Percentiles rank a stretch among this genome's conserved stretches.
Evolutionary conservation across 2,797 vertebrate species (phyloP).

Genomic region (Pelodytes ibericus): DNA sequence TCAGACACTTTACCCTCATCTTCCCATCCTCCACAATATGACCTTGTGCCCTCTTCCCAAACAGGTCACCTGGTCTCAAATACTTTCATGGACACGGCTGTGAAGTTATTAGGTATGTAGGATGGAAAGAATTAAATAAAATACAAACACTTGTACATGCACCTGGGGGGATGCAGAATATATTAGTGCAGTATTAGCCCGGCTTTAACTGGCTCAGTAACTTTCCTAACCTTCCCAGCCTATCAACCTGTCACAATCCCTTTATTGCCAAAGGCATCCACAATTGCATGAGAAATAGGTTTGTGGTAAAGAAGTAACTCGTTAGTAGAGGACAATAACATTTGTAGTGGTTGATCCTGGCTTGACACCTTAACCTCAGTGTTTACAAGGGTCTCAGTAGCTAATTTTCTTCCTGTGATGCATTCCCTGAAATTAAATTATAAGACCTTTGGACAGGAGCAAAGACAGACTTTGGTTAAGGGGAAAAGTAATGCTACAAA

Average conservation of each 20-base stretch:
- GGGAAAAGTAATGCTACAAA: neutral
- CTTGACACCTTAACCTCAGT: neutral
- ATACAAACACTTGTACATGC: conserved; percentile 18
- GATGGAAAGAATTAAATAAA: conserved; percentile 38
- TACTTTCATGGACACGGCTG: conserved; percentile 8
- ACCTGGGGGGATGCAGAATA: conserved; percentile 29
- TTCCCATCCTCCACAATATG: neutral
- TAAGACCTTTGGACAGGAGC: neutral
- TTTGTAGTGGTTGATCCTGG: neutral
- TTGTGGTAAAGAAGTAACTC: neutral
- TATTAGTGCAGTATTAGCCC: conserved; percentile 18
- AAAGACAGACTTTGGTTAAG: neutral
- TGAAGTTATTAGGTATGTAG: neutral
- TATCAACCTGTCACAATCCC: conserved; percentile 23
- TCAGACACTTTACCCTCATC: neutral
- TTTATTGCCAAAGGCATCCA: neutral
- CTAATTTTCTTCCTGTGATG: neutral
- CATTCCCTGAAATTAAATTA: neutral
- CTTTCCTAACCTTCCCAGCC: neutral
- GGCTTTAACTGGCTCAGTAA: conserved; percentile 21
- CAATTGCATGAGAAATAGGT: neutral
- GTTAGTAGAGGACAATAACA: neutral
- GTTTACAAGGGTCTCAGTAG: neutral
- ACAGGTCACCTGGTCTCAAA: conserved; percentile 1
- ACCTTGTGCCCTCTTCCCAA: neutral